phyloP scores from a whole-genome alignment of 2,888 invertebrate species.

The Anticlea derivata region DNA sequence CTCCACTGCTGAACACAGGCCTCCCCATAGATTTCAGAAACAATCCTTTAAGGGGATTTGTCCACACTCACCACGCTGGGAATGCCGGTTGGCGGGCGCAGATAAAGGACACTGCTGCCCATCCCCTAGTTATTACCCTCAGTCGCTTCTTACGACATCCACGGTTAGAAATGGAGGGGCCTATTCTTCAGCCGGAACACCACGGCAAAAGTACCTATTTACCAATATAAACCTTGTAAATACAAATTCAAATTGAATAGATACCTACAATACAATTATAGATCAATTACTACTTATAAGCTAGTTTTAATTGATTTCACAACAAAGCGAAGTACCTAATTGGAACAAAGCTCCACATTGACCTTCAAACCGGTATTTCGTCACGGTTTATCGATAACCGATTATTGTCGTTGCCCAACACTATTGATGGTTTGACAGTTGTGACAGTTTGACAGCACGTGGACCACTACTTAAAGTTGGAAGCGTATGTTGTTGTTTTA shows the following conservation, averaged over 20 bases:
- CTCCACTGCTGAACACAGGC: too few relatives aligned
- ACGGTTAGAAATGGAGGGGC: too few relatives aligned
- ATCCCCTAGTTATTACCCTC: too few relatives aligned
- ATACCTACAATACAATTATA: conserved; percentile 7
- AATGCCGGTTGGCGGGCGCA: too few relatives aligned
- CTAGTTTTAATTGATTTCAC: conserved; percentile 21
- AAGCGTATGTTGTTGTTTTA: not conserved
- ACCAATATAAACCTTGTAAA: not conserved
- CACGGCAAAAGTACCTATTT: too few relatives aligned
- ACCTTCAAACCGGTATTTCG: conserved; percentile 55
- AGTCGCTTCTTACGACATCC: too few relatives aligned
- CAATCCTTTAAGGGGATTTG: too few relatives aligned
- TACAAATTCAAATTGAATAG: not conserved
- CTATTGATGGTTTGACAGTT: conserved; percentile 44
- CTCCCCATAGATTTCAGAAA: too few relatives aligned
- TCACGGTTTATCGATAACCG: conserved; percentile 47
- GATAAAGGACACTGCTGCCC: too few relatives aligned
- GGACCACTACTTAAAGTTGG: not conserved
- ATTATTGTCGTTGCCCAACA: conserved; percentile 47
- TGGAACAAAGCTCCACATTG: conserved; percentile 48
- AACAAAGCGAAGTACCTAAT: conserved; percentile 27
- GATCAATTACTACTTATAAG: conserved; percentile 33
- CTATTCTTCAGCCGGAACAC: too few relatives aligned
- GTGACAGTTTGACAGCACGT: conserved; percentile 37
- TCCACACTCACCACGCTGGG: too few relatives aligned